Percentiles rank a stretch among this genome's conserved stretches.
These are phyloP conservation scores for Anarhynchus alexandrinus DNA, from an alignment of 2,113 vertebrate genomes.

Conservation along the genomic window DNA sequence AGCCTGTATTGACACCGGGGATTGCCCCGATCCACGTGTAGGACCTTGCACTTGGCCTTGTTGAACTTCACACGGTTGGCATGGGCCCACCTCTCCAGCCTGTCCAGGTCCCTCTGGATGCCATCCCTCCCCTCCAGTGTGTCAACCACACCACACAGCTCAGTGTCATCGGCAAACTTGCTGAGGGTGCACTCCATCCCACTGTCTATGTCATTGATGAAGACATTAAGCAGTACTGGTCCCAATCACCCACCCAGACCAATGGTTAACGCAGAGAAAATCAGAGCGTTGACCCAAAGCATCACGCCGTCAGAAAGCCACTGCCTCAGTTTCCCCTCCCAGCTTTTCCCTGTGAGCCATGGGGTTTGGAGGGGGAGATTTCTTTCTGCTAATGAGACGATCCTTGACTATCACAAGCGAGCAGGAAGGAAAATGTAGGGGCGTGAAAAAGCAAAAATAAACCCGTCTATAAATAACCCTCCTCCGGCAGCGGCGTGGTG, in stretches of 20 bases:
- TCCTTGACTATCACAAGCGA: neutral
- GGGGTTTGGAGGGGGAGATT: neutral
- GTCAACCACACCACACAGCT: neutral
- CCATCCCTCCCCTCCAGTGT: fast-evolving
- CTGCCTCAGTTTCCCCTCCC: slow-evolving; percentile 9
- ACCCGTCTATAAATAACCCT: slow-evolving; percentile 20
- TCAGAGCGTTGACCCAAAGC: neutral
- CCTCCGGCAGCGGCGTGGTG: neutral
- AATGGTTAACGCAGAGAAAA: neutral
- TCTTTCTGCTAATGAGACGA: neutral
- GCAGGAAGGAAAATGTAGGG: slow-evolving; percentile 46
- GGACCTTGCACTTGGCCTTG: neutral
- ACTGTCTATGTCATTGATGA: neutral
- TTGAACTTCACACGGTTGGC: neutral
- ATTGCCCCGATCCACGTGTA: neutral
- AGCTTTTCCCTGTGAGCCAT: neutral
- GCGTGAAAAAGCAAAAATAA: slow-evolving; percentile 48
- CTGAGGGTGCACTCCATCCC: neutral
- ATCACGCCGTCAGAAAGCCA: fast-evolving
- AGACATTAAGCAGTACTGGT: neutral
- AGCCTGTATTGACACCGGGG: neutral
- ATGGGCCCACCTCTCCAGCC: fast-evolving
- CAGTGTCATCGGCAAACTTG: neutral
- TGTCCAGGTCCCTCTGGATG: neutral
- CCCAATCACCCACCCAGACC: neutral